Percentiles rank a stretch among this genome's conserved stretches.
phyloP scores from a whole-genome alignment of 2,113 vertebrate species.

The Clarias magur region DNA sequence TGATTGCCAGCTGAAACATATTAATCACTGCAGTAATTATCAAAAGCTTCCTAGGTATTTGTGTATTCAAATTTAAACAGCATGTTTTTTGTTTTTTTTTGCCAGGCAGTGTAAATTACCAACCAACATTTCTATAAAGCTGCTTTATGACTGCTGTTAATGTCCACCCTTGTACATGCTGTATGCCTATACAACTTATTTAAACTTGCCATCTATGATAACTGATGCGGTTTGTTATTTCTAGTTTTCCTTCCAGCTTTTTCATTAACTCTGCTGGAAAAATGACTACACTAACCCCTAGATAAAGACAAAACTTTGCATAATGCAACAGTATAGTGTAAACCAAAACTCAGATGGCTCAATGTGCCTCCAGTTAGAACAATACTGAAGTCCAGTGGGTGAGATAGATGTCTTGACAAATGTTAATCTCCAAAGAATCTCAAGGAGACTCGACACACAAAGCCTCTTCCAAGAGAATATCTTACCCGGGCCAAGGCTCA shows the following conservation, averaged over 20 bases:
- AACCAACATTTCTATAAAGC: neutral
- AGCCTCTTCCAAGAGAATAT: slow-evolving; percentile 20
- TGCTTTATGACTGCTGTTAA: neutral
- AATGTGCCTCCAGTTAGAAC: neutral
- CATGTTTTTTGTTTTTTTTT: too few relatives aligned
- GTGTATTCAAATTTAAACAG: too few relatives aligned
- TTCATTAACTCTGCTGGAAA: neutral
- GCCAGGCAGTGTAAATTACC: neutral
- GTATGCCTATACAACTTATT: neutral
- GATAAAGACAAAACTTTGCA: neutral
- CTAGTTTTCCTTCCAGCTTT: slow-evolving; percentile 1
- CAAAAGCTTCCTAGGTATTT: too few relatives aligned
- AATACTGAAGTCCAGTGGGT: neutral
- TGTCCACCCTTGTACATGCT: neutral
- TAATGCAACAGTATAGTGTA: neutral
- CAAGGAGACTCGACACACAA: neutral
- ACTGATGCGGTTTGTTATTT: neutral
- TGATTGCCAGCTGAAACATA: too few relatives aligned
- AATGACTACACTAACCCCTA: neutral
- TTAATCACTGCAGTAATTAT: too few relatives aligned
- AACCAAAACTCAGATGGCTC: neutral
- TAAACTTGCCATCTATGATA: neutral
- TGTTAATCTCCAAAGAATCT: neutral
- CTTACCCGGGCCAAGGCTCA: slow-evolving; percentile 17
- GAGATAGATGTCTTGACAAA: slow-evolving; percentile 5